phyloP scores from a whole-genome alignment of 2,113 vertebrate species.

The Myiozetetes cayanensis region DNA sequence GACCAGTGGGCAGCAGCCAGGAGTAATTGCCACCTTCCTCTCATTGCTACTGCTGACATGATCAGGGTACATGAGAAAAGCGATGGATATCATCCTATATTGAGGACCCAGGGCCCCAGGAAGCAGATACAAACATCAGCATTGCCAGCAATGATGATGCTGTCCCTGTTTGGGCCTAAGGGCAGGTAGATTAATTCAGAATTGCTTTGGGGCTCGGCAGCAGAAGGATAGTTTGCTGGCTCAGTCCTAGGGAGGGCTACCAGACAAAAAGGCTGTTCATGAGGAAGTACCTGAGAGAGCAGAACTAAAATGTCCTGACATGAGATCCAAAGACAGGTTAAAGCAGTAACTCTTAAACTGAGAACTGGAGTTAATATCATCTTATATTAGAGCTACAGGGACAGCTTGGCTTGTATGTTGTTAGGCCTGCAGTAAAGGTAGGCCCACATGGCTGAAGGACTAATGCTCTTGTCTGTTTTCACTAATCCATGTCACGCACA shows the following conservation, averaged over 20 bases:
- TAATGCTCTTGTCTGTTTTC: neutral
- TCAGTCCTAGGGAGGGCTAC: neutral
- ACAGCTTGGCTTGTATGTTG: neutral
- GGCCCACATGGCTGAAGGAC: neutral
- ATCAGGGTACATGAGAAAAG: neutral
- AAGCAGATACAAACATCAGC: neutral
- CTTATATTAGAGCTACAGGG: neutral
- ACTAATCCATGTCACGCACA: neutral
- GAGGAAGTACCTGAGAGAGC: neutral
- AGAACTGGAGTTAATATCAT: neutral
- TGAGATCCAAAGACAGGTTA: neutral
- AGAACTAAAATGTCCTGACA: neutral
- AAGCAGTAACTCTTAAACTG: neutral
- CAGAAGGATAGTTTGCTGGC: neutral
- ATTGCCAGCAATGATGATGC: neutral
- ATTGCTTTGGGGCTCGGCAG: neutral
- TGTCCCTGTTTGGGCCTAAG: neutral
- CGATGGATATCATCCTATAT: neutral
- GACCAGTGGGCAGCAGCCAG: neutral
- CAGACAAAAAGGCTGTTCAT: neutral
- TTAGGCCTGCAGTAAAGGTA: neutral
- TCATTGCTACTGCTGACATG: neutral
- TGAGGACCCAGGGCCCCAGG: neutral
- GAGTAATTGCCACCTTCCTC: neutral
- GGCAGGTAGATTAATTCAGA: neutral